phyloP scores from a whole-genome alignment of 35 echinoderm and acorn worm species.

The Holothuria glaberrima region DNA sequence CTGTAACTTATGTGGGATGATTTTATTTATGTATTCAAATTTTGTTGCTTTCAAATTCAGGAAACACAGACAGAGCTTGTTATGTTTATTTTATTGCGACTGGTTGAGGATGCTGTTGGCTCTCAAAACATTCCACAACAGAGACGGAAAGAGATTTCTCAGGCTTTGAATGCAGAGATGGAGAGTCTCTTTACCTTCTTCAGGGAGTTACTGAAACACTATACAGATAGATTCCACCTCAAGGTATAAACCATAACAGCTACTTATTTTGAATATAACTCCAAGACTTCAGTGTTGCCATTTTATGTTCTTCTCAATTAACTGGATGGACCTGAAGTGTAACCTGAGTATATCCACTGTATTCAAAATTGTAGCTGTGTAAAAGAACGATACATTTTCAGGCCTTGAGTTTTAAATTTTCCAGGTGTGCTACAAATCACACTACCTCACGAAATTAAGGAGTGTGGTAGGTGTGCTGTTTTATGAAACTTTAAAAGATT shows the following conservation, averaged over 20 bases:
- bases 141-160: slow-evolving; percentile 69
- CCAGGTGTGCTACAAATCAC: no score
- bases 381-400: no score
- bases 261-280: neutral
- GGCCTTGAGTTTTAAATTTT: no score
- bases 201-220: slow-evolving; percentile 60
- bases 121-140: slow-evolving; percentile 77
- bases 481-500: no score
- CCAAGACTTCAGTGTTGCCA: neutral
- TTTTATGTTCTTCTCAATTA: neutral
- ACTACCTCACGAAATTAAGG: no score
- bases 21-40: no score
- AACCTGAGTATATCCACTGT: no score
- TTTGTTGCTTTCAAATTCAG: slow-evolving; percentile 19
- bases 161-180: slow-evolving; percentile 80
- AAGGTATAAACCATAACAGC: slow-evolving; percentile 38
- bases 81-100: slow-evolving; percentile 78
- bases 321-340: neutral
- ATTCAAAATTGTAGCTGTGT: no score
- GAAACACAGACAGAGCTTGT: slow-evolving; percentile 92
- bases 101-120: slow-evolving; percentile 88
- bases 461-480: no score
- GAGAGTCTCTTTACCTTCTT: slow-evolving; percentile 74
- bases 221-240: slow-evolving; percentile 63
- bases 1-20: no score